phyloP scores from a whole-genome alignment of 2,888 invertebrate species.

The Syrphus vitripennis region DNA sequence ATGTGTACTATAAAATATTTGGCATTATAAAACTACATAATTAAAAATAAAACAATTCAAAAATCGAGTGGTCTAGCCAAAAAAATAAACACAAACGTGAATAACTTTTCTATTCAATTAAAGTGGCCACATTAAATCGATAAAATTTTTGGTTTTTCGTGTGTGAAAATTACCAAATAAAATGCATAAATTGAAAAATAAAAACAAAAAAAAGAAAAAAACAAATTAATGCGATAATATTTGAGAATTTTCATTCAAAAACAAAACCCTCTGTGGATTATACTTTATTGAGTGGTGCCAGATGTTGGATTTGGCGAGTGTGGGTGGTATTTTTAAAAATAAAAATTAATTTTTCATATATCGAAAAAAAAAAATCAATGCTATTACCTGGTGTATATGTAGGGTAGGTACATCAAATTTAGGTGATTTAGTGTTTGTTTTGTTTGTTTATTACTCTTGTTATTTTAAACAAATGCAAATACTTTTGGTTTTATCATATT shows the following conservation, averaged over 20 bases:
- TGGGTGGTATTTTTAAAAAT: neutral
- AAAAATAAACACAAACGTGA: constrained; percentile 36
- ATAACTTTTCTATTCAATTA: neutral
- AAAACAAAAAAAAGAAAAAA: no score
- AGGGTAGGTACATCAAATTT: neutral
- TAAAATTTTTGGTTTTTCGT: neutral
- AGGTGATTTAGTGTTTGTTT: neutral
- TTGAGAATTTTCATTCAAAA: constrained; percentile 7
- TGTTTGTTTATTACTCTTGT: constrained; percentile 1
- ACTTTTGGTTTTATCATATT: neutral
- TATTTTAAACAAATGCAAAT: neutral
- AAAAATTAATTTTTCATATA: neutral
- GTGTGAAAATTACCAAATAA: neutral
- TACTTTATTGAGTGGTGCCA: neutral
- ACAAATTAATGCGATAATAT: neutral
- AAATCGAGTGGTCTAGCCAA: constrained; percentile 36
- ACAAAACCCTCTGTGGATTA: constrained; percentile 1
- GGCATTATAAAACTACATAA: constrained; percentile 3
- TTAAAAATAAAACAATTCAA: constrained; percentile 10
- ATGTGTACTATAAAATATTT: neutral
- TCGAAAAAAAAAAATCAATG: neutral
- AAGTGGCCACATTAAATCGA: constrained; percentile 48
- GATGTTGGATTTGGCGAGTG: neutral
- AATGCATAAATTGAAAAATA: neutral
- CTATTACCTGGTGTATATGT: neutral